Percentiles rank a stretch among this genome's conserved stretches.
Evolutionary conservation across 2,113 vertebrate genomes (phyloP).

Genomic region (Fregetta grallaria): DNA sequence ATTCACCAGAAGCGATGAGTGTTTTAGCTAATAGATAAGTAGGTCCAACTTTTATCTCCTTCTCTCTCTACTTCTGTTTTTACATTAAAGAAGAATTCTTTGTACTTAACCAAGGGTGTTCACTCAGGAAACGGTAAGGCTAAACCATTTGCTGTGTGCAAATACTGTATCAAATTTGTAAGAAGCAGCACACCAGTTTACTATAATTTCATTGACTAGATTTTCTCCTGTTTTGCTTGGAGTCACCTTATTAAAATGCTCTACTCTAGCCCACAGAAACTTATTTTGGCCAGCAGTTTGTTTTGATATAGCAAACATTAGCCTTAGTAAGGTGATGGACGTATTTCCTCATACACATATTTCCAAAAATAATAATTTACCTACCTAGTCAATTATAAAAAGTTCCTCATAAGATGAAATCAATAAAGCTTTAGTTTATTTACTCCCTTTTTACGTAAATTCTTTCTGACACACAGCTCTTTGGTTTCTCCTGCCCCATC

Average conservation of each 20-base stretch:
- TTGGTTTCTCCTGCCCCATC: neutral
- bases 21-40: neutral
- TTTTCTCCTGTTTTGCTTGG: slow-evolving; percentile 17
- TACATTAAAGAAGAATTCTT: neutral
- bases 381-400: neutral
- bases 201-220: neutral
- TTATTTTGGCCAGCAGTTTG: neutral
- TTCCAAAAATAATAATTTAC: slow-evolving; percentile 11
- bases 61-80: neutral
- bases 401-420: neutral
- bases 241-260: neutral
- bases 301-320: slow-evolving; percentile 7
- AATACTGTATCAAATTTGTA: neutral
- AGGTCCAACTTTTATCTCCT: neutral
- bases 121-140: neutral
- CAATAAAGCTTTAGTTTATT: neutral
- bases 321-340: neutral
- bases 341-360: neutral
- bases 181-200: neutral
- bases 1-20: neutral
- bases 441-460: neutral
- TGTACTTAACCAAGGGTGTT: neutral
- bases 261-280: neutral
- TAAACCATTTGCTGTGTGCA: neutral
- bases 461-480: neutral